A percentile compares a stretch with the other conserved stretches of the same genome.
Conservation (phyloP, 2,888 invertebrate species). For the Thymelicus sylvestris region DNA sequence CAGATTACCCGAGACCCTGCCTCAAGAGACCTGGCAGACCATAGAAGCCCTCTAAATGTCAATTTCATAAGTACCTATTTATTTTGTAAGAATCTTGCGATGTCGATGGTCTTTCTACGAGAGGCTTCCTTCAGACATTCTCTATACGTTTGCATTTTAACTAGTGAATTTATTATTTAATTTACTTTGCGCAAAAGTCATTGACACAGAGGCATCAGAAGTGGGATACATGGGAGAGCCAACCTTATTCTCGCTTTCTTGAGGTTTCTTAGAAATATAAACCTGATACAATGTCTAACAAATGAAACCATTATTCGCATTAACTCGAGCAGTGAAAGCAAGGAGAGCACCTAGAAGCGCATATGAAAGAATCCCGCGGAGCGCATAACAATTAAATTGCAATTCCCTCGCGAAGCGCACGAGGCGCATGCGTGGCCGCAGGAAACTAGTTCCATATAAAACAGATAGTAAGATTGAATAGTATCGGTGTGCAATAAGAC, state of each 20-base stretch:
- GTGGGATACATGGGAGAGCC: too few species aligned
- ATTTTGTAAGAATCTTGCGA: not conserved
- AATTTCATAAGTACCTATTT: not conserved
- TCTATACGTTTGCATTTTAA: too few species aligned
- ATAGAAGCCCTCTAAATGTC: not conserved
- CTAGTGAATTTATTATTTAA: too few species aligned
- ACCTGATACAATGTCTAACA: not conserved
- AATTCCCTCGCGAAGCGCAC: constrained; percentile 58
- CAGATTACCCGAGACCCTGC: not conserved
- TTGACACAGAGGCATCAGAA: too few species aligned
- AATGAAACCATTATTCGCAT: constrained; percentile 7
- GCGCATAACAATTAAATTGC: constrained; percentile 47
- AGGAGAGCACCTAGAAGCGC: constrained; percentile 16
- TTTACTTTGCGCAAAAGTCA: too few species aligned
- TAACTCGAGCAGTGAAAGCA: constrained; percentile 25
- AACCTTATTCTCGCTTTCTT: too few species aligned
- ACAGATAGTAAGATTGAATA: constrained; percentile 78
- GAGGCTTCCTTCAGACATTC: too few species aligned
- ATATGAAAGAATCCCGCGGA: constrained; percentile 37
- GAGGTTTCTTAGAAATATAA: too few species aligned
- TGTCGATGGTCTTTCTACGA: not conserved
- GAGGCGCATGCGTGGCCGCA: constrained; percentile 53
- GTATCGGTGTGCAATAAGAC: constrained; percentile 74
- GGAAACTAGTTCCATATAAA: constrained; percentile 79
- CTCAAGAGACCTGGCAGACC: not conserved